Percentiles rank a stretch among this genome's conserved stretches.
phyloP scores from a whole-genome alignment of 92 coral and sea anemone species.

The Paramuricea clavata region DNA sequence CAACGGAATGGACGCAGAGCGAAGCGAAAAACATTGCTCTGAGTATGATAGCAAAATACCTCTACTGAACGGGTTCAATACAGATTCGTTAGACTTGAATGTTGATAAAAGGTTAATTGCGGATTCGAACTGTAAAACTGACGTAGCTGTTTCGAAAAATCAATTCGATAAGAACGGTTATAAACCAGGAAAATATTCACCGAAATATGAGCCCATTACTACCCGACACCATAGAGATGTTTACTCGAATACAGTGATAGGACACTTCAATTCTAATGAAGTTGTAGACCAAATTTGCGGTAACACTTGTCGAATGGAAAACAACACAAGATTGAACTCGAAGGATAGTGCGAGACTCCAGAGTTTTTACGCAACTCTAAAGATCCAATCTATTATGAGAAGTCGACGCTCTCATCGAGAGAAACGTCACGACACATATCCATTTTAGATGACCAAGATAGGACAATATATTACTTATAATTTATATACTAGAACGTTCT shows the following conservation, averaged over 20 bases:
- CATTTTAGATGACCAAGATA: conserved; percentile 13
- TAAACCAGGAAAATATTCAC: neutral
- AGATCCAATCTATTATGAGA: conserved; percentile 27
- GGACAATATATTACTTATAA: neutral
- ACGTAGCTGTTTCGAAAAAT: neutral
- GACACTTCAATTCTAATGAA: neutral
- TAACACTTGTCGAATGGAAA: neutral
- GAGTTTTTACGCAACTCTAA: conserved; percentile 32
- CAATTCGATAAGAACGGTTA: neutral
- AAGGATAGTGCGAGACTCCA: conserved; percentile 12
- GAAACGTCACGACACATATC: conserved; percentile 17
- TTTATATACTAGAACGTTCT: neutral
- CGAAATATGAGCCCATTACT: neutral
- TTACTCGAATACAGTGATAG: neutral
- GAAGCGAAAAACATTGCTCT: neutral
- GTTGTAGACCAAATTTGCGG: neutral
- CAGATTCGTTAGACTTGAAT: neutral
- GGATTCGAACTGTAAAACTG: neutral
- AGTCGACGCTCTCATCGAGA: conserved; percentile 36
- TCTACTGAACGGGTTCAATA: neutral
- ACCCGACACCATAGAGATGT: neutral
- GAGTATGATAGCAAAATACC: neutral
- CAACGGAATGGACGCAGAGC: neutral
- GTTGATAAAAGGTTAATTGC: neutral
- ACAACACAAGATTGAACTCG: neutral